Percentiles rank a stretch among this genome's conserved stretches.
phyloP scores from a whole-genome alignment of 2,113 vertebrate species.

The Progne subis region DNA sequence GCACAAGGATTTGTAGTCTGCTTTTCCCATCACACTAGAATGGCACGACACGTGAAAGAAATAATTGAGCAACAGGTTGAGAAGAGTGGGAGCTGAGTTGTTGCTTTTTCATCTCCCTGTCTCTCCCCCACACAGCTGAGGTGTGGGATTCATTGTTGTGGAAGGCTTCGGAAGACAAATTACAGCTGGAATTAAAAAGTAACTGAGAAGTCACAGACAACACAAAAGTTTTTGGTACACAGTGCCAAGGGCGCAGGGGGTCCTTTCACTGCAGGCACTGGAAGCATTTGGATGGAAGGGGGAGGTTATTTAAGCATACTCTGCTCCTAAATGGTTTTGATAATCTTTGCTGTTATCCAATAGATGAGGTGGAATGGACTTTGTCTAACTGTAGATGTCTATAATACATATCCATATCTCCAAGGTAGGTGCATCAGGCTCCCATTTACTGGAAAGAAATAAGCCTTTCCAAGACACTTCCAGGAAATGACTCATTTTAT shows the following conservation, averaged over 20 bases:
- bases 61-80: background rate
- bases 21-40: background rate
- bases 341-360: background rate
- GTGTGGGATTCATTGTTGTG: background rate
- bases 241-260: fast-evolving
- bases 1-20: background rate
- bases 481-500: background rate
- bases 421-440: background rate
- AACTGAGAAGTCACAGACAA: background rate
- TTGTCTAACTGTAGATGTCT: background rate
- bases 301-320: background rate
- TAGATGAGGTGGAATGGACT: background rate
- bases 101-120: background rate
- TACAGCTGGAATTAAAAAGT: background rate
- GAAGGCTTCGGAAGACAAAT: background rate
- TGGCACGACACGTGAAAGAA: background rate
- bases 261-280: background rate
- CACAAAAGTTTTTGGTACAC: background rate
- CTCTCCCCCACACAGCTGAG: background rate
- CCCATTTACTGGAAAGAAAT: background rate
- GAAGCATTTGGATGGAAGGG: background rate
- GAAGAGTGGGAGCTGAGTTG: background rate
- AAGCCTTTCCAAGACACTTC: background rate
- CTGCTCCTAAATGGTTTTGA: background rate
- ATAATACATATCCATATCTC: background rate